Percentiles rank a stretch among this genome's conserved stretches.
Evolutionary conservation across 2,797 vertebrate genomes (phyloP).

Genomic region (Ptychadena robeensis): DNA sequence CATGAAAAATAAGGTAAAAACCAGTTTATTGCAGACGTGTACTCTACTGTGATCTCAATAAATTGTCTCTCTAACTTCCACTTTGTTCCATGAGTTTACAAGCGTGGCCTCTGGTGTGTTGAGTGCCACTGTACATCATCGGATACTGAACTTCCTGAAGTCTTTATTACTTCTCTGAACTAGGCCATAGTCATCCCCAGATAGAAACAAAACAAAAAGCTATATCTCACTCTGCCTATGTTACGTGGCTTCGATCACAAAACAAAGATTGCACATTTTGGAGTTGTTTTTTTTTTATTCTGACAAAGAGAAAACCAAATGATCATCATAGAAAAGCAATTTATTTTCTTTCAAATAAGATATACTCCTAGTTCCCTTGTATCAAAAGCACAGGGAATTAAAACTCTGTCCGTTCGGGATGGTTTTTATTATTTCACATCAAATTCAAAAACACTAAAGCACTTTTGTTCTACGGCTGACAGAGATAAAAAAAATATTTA

Average conservation of each 20-base stretch:
- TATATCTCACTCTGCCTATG: conserved; percentile 28
- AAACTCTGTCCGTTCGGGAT: background rate
- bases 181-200: conserved; percentile 51
- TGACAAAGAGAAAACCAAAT: conserved; percentile 22
- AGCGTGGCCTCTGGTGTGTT: conserved; percentile 35
- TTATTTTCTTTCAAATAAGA: conserved; percentile 40
- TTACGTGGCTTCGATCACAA: conserved; percentile 16
- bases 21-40: conserved; percentile 1
- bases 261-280: conserved; percentile 45
- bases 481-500: conserved; percentile 29
- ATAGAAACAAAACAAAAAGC: conserved; percentile 52
- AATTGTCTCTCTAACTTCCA: conserved; percentile 52
- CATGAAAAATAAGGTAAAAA: conserved; percentile 5
- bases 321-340: conserved; percentile 20
- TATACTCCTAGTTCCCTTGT: conserved; percentile 22
- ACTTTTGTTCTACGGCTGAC: conserved; percentile 4
- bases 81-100: conserved; percentile 44
- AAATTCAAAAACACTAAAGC: conserved; percentile 10
- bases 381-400: conserved; percentile 37
- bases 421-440: conserved; percentile 36
- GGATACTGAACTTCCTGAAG: conserved; percentile 45
- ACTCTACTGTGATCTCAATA: conserved; percentile 36
- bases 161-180: conserved; percentile 53
- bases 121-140: conserved; percentile 44
- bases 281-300: conserved; percentile 41